phyloP scores from a whole-genome alignment of 2,888 invertebrate genomes.

The Buathra laborator region DNA sequence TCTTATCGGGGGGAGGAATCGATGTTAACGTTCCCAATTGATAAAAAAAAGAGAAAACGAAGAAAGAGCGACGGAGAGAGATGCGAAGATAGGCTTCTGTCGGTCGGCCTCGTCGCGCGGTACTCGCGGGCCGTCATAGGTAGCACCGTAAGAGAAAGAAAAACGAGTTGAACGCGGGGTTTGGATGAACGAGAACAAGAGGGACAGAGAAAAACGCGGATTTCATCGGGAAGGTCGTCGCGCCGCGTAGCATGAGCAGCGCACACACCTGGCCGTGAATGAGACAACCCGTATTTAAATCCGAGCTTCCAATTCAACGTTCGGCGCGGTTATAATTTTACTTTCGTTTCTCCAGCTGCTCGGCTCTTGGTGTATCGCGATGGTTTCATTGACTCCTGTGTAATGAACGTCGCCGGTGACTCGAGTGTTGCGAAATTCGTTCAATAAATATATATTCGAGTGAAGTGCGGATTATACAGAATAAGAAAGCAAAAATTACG shows the following conservation, averaged over 20 bases:
- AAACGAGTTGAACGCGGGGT: neutral
- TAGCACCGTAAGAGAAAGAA: conserved; percentile 16
- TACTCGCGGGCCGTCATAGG: neutral
- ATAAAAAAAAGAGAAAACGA: neutral
- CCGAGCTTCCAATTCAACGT: conserved; percentile 18
- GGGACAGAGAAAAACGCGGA: neutral
- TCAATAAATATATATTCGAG: no score
- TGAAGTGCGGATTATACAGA: no score
- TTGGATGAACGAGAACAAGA: neutral
- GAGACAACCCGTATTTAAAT: conserved; percentile 19
- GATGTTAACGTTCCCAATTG: neutral
- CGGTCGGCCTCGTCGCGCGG: neutral
- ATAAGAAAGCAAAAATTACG: no score
- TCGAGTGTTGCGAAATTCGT: neutral
- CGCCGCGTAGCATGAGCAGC: conserved; percentile 3
- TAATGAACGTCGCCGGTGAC: neutral
- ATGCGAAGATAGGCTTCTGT: conserved; percentile 15
- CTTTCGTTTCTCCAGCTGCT: conserved; percentile 10
- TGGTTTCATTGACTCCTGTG: conserved; percentile 5
- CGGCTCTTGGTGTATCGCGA: neutral
- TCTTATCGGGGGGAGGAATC: neutral
- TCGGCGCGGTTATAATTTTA: conserved; percentile 8
- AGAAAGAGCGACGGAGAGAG: neutral
- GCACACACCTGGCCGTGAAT: conserved; percentile 43
- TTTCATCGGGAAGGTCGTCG: conserved; percentile 21